Conservation (phyloP, 2,888 invertebrate species). For the Xylota sylvarum region DNA sequence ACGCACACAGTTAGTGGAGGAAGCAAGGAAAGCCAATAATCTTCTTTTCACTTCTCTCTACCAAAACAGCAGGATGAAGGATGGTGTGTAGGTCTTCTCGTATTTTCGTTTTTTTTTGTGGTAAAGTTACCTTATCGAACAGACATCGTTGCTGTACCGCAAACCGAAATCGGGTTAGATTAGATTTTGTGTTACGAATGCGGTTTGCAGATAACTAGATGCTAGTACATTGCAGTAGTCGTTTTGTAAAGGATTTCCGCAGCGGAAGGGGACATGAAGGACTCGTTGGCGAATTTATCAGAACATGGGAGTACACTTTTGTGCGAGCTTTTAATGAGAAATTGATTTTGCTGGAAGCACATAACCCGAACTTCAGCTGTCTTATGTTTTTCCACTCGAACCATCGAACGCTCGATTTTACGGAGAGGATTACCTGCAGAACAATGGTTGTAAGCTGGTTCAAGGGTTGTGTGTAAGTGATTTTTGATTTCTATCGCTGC, state of each 20-base stretch:
- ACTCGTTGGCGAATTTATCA: conserved; percentile 16
- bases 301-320: not conserved
- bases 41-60: conserved; percentile 39
- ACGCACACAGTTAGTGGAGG: conserved; percentile 20
- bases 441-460: not conserved
- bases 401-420: not conserved
- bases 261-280: not conserved
- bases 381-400: not conserved
- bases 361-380: not conserved
- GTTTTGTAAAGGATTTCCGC: conserved; percentile 18
- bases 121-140: conserved; percentile 35
- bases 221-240: not conserved
- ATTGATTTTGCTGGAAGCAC: conserved; percentile 12
- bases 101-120: not conserved
- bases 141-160: conserved; percentile 31
- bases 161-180: conserved; percentile 60
- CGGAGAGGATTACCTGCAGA: not conserved
- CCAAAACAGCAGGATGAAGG: conserved; percentile 22
- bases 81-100: conserved; percentile 5
- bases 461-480: not conserved
- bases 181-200: conserved; percentile 64
- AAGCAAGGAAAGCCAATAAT: conserved; percentile 62
- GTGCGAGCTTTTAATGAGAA: conserved; percentile 27
- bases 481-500: not conserved
- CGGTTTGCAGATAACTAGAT: conserved; percentile 44